These are phyloP conservation scores for Harmothoe impar DNA, from an alignment of 2,888 invertebrate genomes.

Conservation along the genomic window DNA sequence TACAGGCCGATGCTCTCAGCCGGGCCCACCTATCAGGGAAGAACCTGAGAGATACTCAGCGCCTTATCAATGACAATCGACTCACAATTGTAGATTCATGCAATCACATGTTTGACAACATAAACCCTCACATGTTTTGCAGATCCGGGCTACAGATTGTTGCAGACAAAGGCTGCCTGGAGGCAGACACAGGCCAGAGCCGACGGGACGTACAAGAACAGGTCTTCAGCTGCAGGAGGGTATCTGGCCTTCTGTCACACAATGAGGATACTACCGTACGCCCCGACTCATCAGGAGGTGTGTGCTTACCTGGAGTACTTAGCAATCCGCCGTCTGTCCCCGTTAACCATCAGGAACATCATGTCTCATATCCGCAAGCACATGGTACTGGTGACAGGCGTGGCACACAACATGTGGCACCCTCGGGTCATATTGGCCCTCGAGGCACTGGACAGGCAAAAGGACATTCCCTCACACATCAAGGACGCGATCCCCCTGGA, in stretches of 20 bases:
- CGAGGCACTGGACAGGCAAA: not conserved
- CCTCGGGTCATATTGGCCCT: not conserved
- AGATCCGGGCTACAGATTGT: not conserved
- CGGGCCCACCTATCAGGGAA: not conserved
- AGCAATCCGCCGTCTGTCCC: not conserved
- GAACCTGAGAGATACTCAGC: not conserved
- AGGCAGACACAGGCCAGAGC: not conserved
- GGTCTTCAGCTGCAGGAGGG: not conserved
- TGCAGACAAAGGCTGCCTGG: not conserved
- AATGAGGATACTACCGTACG: not conserved
- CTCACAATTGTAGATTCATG: not conserved
- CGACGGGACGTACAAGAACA: not conserved
- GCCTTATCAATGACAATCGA: not conserved
- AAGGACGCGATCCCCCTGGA: not conserved
- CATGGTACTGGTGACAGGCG: not conserved
- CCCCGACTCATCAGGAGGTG: not conserved
- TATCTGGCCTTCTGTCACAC: not conserved
- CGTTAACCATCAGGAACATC: not conserved
- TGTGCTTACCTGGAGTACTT: not conserved
- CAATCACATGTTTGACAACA: not conserved
- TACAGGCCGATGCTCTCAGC: not conserved
- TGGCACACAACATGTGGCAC: not conserved
- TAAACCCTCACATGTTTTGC: not conserved
- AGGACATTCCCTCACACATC: not conserved
- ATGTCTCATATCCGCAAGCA: not conserved